These are phyloP conservation scores for Chiloscyllium plagiosum DNA, from an alignment of 2,113 vertebrate genomes.

Conservation along the genomic window DNA sequence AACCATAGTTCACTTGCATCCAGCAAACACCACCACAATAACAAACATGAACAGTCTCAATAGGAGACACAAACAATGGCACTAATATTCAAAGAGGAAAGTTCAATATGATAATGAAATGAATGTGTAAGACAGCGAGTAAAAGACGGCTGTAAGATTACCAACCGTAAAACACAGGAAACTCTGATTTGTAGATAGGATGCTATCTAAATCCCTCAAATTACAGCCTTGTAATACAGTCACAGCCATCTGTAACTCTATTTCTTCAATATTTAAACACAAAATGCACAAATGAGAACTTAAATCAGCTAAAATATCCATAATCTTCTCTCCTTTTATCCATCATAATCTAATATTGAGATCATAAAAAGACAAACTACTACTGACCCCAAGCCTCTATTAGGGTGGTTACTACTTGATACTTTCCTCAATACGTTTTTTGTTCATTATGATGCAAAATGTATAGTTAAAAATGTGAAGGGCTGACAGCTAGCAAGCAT, in stretches of 20 bases:
- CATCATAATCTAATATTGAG: background rate
- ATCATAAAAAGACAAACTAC: background rate
- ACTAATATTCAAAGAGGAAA: background rate
- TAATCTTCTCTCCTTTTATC: background rate
- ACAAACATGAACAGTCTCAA: background rate
- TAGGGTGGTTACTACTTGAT: background rate
- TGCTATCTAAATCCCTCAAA: background rate
- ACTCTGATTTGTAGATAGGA: background rate
- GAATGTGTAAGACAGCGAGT: background rate
- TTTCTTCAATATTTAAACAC: background rate
- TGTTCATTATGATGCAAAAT: background rate
- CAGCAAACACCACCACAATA: background rate
- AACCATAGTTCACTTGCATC: background rate
- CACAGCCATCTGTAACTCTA: background rate
- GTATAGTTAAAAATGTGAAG: background rate
- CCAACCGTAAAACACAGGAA: background rate
- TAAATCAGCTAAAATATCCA: background rate
- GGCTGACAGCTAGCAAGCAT: background rate
- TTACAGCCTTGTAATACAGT: background rate
- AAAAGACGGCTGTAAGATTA: background rate
- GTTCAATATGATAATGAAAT: background rate
- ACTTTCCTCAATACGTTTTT: background rate
- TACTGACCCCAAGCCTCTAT: background rate
- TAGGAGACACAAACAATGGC: background rate
- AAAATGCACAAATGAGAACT: background rate